These are phyloP conservation scores for Geotrypetes seraphini DNA, from an alignment of 2,797 vertebrate genomes.

Conservation along the genomic window DNA sequence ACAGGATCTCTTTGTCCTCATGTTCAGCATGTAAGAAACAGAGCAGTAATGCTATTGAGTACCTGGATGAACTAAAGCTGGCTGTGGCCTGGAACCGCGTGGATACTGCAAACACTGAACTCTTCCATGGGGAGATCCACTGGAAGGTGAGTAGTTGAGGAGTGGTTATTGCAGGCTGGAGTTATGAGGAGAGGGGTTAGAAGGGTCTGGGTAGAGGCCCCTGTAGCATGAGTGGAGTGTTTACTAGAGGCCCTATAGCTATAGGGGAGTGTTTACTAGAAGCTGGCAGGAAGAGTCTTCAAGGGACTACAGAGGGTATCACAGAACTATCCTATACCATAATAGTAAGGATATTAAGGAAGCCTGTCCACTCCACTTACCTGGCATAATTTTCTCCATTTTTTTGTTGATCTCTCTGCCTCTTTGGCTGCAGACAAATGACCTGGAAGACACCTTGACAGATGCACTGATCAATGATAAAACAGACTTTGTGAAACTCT, in stretches of 20 bases:
- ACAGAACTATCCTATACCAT: too few species aligned
- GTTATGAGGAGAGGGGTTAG: conserved; percentile 5
- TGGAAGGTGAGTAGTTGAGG: conserved; percentile 61
- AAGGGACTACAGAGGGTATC: conserved; percentile 4
- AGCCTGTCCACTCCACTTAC: not conserved
- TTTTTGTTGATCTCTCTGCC: not conserved
- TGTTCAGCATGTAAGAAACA: conserved; percentile 59
- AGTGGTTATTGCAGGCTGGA: too few species aligned
- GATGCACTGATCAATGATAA: conserved; percentile 76
- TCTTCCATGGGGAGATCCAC: conserved; percentile 75
- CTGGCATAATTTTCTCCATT: too few species aligned
- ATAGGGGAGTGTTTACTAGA: not conserved
- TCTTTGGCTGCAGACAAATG: conserved; percentile 52
- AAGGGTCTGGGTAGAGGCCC: conserved; percentile 1
- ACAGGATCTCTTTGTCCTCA: too few species aligned
- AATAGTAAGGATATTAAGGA: too few species aligned
- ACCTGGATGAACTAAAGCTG: conserved; percentile 74
- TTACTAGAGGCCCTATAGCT: too few species aligned
- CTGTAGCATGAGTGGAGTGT: conserved; percentile 1
- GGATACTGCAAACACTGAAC: conserved; percentile 80
- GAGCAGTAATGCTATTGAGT: conserved; percentile 44
- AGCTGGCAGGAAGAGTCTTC: conserved; percentile 3
- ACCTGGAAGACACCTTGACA: conserved; percentile 72
- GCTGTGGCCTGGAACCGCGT: conserved; percentile 87
- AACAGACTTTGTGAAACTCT: conserved; percentile 77